Percentiles rank a stretch among this genome's conserved stretches.
Evolutionary conservation across 1,140 invertebrate species (phyloP).

Genomic region (Drosophila setifemur): DNA sequence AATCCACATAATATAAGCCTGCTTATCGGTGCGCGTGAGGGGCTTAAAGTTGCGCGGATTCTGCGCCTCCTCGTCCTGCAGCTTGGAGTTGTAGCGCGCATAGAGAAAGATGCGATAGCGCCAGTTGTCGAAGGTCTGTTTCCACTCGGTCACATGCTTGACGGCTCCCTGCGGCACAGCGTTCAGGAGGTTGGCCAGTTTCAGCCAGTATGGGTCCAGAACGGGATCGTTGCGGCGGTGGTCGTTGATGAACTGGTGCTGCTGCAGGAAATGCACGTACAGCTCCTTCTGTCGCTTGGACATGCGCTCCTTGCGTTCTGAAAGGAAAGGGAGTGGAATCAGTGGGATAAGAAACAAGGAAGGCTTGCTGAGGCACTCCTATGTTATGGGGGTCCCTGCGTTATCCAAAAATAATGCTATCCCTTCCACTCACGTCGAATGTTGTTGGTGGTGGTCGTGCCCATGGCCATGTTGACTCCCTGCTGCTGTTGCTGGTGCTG

Average conservation of each 20-base stretch:
- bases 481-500: conserved; percentile 59
- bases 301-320: conserved; percentile 80
- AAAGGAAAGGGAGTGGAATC: too few species aligned
- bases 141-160: conserved; percentile 78
- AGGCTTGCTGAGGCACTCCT: too few species aligned
- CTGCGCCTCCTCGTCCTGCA: conserved; percentile 72
- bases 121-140: conserved; percentile 80
- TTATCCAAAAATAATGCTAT: neutral
- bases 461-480: conserved; percentile 57
- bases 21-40: conserved; percentile 76
- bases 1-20: conserved; percentile 79
- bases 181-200: conserved; percentile 72
- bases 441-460: conserved; percentile 55
- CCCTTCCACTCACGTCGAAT: conserved; percentile 52
- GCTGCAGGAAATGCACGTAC: conserved; percentile 76
- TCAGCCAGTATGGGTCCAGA: conserved; percentile 74
- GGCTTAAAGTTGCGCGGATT: conserved; percentile 78
- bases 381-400: too few species aligned
- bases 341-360: too few species aligned
- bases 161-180: conserved; percentile 76
- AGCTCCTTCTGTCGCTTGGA: conserved; percentile 77
- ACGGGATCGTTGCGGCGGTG: conserved; percentile 74
- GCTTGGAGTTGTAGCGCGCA: conserved; percentile 77
- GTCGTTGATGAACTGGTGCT: conserved; percentile 75
- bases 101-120: conserved; percentile 78